Percentiles rank a stretch among this genome's conserved stretches.
Conservation (phyloP, 2,888 invertebrate species). For the Pecten maximus region DNA sequence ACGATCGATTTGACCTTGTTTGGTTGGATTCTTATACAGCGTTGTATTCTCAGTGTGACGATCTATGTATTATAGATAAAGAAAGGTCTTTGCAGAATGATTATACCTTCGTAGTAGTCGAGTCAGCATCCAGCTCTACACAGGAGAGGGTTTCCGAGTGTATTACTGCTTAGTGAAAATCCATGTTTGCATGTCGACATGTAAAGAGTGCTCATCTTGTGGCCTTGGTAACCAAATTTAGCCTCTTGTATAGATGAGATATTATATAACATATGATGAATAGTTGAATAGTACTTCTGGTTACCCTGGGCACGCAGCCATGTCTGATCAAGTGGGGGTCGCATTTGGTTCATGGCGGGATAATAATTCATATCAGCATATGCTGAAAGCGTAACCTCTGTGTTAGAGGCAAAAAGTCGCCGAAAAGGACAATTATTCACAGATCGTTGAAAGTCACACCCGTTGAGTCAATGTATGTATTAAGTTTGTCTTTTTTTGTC, state of each 20-base stretch:
- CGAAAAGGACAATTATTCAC: background rate
- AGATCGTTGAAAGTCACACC: background rate
- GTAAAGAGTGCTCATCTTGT: background rate
- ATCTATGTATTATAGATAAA: background rate
- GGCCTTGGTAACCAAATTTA: background rate
- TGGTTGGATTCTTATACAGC: no score
- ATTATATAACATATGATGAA: background rate
- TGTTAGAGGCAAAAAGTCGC: background rate
- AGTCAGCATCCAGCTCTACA: background rate
- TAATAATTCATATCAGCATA: background rate
- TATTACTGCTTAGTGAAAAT: background rate
- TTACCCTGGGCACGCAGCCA: background rate
- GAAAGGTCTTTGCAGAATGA: background rate
- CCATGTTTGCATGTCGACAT: constrained; percentile 6
- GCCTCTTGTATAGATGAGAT: background rate
- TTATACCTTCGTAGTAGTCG: background rate
- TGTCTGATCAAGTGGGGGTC: background rate
- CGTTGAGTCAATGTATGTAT: background rate
- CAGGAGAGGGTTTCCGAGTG: background rate
- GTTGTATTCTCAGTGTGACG: no score
- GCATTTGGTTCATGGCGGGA: background rate
- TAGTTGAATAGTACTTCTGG: background rate
- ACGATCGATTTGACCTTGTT: no score
- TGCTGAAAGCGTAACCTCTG: background rate
- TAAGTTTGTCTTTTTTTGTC: background rate